Evolutionary conservation across 2,113 vertebrate species (phyloP), one percentile per base, ranked within the genome.

Genomic region (Ageneiosus marmoratus): DNA sequence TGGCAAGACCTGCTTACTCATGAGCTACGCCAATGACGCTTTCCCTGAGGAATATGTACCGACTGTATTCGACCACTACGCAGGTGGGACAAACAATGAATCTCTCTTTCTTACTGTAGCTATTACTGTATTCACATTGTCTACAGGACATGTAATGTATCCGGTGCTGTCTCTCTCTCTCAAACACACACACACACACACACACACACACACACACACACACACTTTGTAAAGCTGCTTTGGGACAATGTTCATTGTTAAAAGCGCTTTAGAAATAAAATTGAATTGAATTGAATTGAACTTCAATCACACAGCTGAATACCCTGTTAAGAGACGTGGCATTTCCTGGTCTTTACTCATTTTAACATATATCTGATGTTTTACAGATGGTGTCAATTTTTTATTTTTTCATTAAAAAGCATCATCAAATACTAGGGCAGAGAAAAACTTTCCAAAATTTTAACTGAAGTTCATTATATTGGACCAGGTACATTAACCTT

Each of bases 1-100:
- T 91, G 97, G 97, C 41, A 98, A 98, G 93, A 98, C 97, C 88
- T 98, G 97, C 93, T 95, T 98, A 65, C 94, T 98, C 84, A 98
- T 98, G 97, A 99, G 97, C 94, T 98, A 98, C 89, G 97, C 97
- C 92, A 98, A 98, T 87, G 97, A 99, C 94, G 97, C 97, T 90
- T 99, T 99, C 91, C 97, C 97, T 0, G 97, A 99, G 94, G 97
- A 98, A 92, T 99, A 99, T 88, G 96, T 98, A 51, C 97, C 97
- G 89, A 99, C 97, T 32, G 97, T 98, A 74, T 99, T 99, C 90
- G 97, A 98, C 91, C 97, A 99, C 91, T 98, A 98, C 90, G 97
- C 97, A 94, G 97, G 97, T 99, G 93, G 90, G 94, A 55, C 56
- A 48, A 65, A 46, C 13, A 41, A 2, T 50, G 2, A 1, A 50